Evolutionary conservation across 2,888 invertebrate genomes (phyloP).

Genomic region (Diaphora mendica): DNA sequence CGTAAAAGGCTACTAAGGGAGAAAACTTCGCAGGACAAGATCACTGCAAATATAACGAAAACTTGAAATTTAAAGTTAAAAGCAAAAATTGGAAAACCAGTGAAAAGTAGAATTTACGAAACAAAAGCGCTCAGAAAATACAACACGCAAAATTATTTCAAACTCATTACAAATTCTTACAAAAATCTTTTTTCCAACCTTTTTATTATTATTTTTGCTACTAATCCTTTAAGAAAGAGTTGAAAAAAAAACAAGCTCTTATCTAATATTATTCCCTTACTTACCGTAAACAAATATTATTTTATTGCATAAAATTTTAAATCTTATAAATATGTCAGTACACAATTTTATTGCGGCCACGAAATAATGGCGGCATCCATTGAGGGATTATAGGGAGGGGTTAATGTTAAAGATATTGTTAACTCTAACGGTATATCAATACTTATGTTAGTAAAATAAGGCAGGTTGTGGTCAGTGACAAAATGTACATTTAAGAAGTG

Average conservation of each 20-base stretch:
- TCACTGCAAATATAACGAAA: too few relatives aligned
- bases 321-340: constrained; percentile 17
- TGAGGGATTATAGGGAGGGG: constrained; percentile 32
- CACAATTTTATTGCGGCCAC: background rate
- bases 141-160: background rate
- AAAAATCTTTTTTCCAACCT: too few relatives aligned
- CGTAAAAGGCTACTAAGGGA: too few relatives aligned
- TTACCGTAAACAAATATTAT: constrained; percentile 29
- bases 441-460: too few relatives aligned
- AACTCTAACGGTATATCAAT: background rate
- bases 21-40: too few relatives aligned
- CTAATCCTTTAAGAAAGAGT: constrained; percentile 28
- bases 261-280: constrained; percentile 21
- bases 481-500: too few relatives aligned
- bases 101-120: background rate
- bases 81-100: background rate
- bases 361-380: constrained; percentile 34
- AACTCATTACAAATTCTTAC: too few relatives aligned
- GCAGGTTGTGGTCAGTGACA: too few relatives aligned
- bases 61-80: background rate
- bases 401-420: constrained; percentile 7
- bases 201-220: constrained; percentile 16
- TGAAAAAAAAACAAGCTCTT: constrained; percentile 26
- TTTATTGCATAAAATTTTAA: constrained; percentile 26
- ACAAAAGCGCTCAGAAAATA: background rate